A percentile compares a stretch with the other conserved stretches of the same genome.
Conservation (phyloP, 2,113 vertebrate genomes). For the Callipepla californica region DNA sequence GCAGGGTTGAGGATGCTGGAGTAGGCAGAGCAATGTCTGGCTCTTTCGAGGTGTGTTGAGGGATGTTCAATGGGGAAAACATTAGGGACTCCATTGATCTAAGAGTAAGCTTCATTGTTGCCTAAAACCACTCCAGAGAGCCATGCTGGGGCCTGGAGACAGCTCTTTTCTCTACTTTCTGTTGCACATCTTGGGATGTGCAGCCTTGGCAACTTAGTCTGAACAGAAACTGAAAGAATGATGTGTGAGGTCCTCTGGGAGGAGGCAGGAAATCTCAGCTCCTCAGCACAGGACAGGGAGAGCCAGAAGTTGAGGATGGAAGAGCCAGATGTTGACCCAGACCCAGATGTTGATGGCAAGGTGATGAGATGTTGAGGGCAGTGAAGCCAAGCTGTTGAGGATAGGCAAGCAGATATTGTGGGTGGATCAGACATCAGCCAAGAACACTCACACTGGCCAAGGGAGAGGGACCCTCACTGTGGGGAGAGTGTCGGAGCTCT, state of each 20-base stretch:
- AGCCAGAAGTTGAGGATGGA: not conserved
- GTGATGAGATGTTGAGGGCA: not conserved
- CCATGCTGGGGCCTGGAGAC: not conserved
- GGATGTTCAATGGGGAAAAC: not conserved
- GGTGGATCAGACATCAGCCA: not conserved
- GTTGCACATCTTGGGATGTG: not conserved
- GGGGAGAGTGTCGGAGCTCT: not conserved
- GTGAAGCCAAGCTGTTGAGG: not conserved
- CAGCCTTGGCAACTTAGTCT: not conserved
- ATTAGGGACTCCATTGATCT: not conserved
- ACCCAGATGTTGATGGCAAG: not conserved
- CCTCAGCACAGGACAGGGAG: rapidly evolving
- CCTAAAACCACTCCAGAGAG: not conserved
- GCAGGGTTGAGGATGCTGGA: not conserved
- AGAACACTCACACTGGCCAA: not conserved
- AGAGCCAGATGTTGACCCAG: not conserved
- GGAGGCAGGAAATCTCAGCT: not conserved
- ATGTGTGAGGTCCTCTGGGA: not conserved
- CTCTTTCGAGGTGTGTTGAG: not conserved
- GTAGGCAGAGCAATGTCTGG: not conserved
- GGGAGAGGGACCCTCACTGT: not conserved
- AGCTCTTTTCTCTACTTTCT: not conserved
- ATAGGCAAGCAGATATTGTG: not conserved
- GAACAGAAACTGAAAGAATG: not conserved
- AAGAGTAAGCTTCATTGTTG: not conserved